Base-by-base conservation (phyloP, 2,888 invertebrate genomes). In the Hypolimnas misippus region DNA sequence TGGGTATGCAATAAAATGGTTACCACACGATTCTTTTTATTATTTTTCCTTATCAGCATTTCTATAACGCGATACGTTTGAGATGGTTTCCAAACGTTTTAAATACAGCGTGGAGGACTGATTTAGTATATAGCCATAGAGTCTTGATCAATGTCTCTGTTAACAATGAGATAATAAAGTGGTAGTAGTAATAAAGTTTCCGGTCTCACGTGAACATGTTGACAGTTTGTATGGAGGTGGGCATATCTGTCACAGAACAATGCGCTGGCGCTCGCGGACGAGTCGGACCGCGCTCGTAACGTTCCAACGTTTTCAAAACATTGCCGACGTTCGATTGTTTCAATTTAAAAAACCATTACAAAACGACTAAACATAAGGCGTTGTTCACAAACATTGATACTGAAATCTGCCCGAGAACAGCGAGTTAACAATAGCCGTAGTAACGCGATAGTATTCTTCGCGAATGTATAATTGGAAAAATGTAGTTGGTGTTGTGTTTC, bases 261-360 rank as follows among this genome's bases (percentile, higher is more conserved):
- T 86, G 86, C 79, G 77, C 76, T 73, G 70, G 76, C 80, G 82
- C 78, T 76, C 70, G 75, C 78, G 74, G 76, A 74, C 77, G 74
- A 76, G 78, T 78, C 81, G 81, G 35, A 53, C 42, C 44, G 44
- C 35, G 75, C 76, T 78, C 73, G 58, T 65, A 79, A 77, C 80
- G 79, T 74, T 76, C 44, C 73, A 70, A 78, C 83, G 87, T 89
- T 91, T 89, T 88, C 86, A 89, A 86, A 91, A 91, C 89, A 89
- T 82, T 79, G 77, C 80, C 77, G 73, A 69, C 75, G 74, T 73
- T 77, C 89, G 77, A 89, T 91, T 89, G 90, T 90, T 89, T 77
- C 76, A 75, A 79, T 84, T 84, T 80, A 77, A 87, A 38, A 88
- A 86, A 86, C 79, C 80, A 84, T 7, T 49, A 85, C 86, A 88